Conservation (phyloP, 1,140 invertebrate species). For the Philotrypesis tridentata region DNA sequence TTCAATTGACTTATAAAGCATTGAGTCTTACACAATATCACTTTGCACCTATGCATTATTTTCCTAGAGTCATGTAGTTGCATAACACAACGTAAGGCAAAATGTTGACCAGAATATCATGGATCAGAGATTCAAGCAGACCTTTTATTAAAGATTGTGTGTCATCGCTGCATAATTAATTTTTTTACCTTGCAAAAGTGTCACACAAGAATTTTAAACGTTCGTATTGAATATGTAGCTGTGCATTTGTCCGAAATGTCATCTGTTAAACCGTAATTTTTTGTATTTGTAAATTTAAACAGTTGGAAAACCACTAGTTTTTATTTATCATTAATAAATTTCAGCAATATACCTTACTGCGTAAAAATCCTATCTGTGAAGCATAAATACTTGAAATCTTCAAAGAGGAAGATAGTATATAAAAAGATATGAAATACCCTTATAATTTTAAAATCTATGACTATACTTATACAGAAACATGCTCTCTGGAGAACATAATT, state of each 20-base stretch:
- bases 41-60: conserved; percentile 48
- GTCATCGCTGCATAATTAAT: conserved; percentile 3
- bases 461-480: background rate
- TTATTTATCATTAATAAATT: background rate
- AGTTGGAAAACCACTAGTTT: background rate
- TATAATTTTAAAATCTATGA: background rate
- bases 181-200: conserved; percentile 11
- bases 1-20: conserved; percentile 30
- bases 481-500: conserved; percentile 12
- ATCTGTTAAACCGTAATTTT: background rate
- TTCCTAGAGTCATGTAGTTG: conserved; percentile 48
- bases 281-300: conserved; percentile 1
- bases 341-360: background rate
- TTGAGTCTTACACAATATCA: conserved; percentile 45
- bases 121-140: conserved; percentile 29
- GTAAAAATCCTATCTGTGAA: background rate
- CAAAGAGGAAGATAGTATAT: background rate
- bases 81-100: conserved; percentile 43
- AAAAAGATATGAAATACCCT: conserved; percentile 20
- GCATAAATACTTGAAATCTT: background rate
- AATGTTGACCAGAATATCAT: conserved; percentile 42
- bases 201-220: conserved; percentile 11
- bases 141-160: conserved; percentile 17
- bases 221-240: background rate
- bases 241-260: background rate